Base-by-base conservation (phyloP, 2,888 invertebrate genomes). In the Lycia hirtaria region DNA sequence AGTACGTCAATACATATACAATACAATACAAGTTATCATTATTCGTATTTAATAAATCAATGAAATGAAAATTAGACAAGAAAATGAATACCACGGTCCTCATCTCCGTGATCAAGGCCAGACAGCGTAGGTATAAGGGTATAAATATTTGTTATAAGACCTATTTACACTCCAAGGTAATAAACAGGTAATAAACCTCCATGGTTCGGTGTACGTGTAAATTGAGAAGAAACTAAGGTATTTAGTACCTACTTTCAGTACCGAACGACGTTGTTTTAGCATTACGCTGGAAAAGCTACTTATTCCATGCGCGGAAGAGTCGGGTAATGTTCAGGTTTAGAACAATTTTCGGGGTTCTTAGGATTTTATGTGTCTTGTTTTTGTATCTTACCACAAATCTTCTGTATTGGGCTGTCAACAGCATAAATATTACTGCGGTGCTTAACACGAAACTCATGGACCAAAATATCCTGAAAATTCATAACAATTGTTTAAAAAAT, bases 391-490 rank as follows among this genome's bases (percentile, higher is more conserved):
- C 90, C 53, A 85, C 68, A 60, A 81, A 83, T 75, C 88, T 80
- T 9, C 57, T 60, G 59, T 80, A 88, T 58, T 89, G 89, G 28
- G 78, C 60, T 4, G 76, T 67, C 32, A 89, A 64, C 19, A 92
- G 68, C 12, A 73, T 65, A 32, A 78, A 70, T 48, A 81, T 75
- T n/a, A 85, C 61, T 14, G 63, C 71, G 4, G 76, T 60, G 53
- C 80, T 77, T 2, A 73, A 60, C 5, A 75, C 30, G 58, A 86
- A 83, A 58, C 78, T 78, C n/a, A 71, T 30, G 1, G 73, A 56
- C 91, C 91, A 92, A 68, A 86, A 89, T 38, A 82, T 51, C 66
- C 92, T 92, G 80, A 26, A 74, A 82, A n/a, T n/a, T 71, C 38
- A 60, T 54, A 41, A 35, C 33, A 24, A 43, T 20, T 24, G 26